Percentiles rank a stretch among this genome's conserved stretches.
These are phyloP conservation scores for Oppia nitens DNA, from an alignment of 1,140 invertebrate genomes.

Conservation along the genomic window DNA sequence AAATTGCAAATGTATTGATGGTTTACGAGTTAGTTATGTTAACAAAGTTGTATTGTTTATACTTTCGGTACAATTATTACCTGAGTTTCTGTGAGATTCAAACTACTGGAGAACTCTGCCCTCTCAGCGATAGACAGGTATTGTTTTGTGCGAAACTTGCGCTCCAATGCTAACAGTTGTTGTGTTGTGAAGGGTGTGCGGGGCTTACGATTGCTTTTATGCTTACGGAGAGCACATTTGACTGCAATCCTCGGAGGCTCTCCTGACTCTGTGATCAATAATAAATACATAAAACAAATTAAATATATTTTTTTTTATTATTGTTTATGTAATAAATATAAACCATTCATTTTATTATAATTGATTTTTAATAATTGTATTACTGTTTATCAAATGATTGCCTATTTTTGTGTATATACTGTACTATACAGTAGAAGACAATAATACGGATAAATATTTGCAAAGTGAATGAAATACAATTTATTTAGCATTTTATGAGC, in stretches of 20 bases:
- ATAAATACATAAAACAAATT: too few species aligned
- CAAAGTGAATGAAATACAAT: background rate
- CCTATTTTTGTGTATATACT: too few species aligned
- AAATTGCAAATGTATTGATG: too few species aligned
- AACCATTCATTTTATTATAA: too few species aligned
- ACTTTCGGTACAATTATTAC: constrained; percentile 23
- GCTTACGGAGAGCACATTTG: constrained; percentile 81
- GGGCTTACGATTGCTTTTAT: constrained; percentile 92
- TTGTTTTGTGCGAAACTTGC: constrained; percentile 89
- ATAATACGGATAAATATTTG: background rate
- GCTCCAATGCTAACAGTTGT: constrained; percentile 79
- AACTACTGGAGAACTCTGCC: constrained; percentile 77
- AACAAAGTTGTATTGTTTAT: too few species aligned
- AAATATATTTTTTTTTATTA: too few species aligned
- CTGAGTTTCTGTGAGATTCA: constrained; percentile 82
- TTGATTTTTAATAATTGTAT: too few species aligned
- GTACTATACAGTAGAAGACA: too few species aligned
- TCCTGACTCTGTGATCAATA: constrained; percentile 2
- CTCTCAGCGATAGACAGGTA: constrained; percentile 90
- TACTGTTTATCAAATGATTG: too few species aligned
- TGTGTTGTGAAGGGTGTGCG: constrained; percentile 93
- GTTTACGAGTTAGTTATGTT: too few species aligned
- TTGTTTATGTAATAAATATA: too few species aligned
- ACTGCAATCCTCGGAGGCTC: constrained; percentile 20
- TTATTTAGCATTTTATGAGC: background rate